Evolutionary conservation across 2,888 invertebrate genomes (phyloP), one percentile per base, ranked within the genome.

Genomic region (Netelia fuscicornis): DNA sequence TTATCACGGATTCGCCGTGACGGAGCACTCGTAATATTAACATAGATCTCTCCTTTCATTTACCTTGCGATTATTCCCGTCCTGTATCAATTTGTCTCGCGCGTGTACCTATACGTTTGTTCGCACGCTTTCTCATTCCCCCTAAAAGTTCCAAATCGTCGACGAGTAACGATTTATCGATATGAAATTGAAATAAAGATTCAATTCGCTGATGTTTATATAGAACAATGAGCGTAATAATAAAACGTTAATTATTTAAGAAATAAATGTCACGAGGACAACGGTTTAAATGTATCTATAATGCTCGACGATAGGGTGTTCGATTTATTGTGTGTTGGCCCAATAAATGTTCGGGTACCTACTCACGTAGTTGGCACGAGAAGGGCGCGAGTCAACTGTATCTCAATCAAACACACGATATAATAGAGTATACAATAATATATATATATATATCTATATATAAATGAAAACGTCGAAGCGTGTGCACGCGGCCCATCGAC

Each of bases 81-180:
- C 70, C n/a, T 30, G 65, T 82, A 65, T 65, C 76, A 89, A 89
- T 89, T 90, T 85, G 90, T 89, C 86, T 86, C 88, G 90, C 89
- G 88, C 83, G 89, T 89, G 90, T 83, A 78, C 56, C 70, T 81
- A 70, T 54, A 74, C 70, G 11, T 70, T 56, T 72, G 17, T 70
- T 56, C 42, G 48, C 11, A 44, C 42, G 48, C 11, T 37, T 60
- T 67, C 48, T 17, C 48, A 8, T 6, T 48, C 48, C 13, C 48
- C 48, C 48, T 48, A 2, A 48, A 48, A 48, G 5, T 13, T 13
- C 13, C 48, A 10, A 10, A 10, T 48, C 13, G 10, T 13, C 48
- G 13, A 48, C 48, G 3, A 3, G 13, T 11, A 48, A 48, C 48
- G 48, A 48, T 48, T 37, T 37, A 37, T 37, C 37, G 37, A 37